These are phyloP conservation scores for Zelleria hepariella DNA, from an alignment of 2,888 invertebrate species.

Conservation along the genomic window DNA sequence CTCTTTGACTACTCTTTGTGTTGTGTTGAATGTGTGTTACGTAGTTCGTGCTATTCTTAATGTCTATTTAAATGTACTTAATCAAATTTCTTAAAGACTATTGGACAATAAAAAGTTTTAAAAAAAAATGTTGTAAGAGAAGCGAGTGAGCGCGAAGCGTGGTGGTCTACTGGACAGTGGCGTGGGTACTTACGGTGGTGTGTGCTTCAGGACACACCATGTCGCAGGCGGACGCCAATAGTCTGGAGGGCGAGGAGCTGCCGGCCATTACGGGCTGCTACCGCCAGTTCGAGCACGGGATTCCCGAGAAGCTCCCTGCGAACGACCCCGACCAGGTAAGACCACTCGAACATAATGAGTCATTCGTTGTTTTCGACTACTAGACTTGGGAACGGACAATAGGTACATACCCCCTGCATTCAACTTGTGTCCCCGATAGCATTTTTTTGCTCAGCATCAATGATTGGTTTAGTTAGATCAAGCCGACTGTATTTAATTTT, in stretches of 20 bases:
- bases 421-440: too few species aligned
- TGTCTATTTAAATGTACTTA: slow-evolving; percentile 6
- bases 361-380: neutral
- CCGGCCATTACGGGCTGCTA: slow-evolving; percentile 84
- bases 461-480: too few species aligned
- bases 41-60: slow-evolving; percentile 60
- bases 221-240: slow-evolving; percentile 90
- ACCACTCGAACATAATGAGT: slow-evolving; percentile 15
- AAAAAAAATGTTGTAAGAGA: neutral
- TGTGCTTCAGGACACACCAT: slow-evolving; percentile 88
- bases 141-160: slow-evolving; percentile 24
- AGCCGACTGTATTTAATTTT: too few species aligned
- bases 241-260: slow-evolving; percentile 83
- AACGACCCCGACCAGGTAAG: slow-evolving; percentile 55
- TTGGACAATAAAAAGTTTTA: neutral
- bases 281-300: slow-evolving; percentile 82
- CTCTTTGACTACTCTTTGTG: slow-evolving; percentile 22
- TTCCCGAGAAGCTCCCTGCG: slow-evolving; percentile 52
- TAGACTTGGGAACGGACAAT: too few species aligned
- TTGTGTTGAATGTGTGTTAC: slow-evolving; percentile 67
- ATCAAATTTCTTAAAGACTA: neutral
- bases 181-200: slow-evolving; percentile 64
- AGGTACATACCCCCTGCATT: too few species aligned
- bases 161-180: slow-evolving; percentile 24
- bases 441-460: too few species aligned